phyloP scores from a whole-genome alignment of 1,140 invertebrate species.

The Doryteuthis pealeii region DNA sequence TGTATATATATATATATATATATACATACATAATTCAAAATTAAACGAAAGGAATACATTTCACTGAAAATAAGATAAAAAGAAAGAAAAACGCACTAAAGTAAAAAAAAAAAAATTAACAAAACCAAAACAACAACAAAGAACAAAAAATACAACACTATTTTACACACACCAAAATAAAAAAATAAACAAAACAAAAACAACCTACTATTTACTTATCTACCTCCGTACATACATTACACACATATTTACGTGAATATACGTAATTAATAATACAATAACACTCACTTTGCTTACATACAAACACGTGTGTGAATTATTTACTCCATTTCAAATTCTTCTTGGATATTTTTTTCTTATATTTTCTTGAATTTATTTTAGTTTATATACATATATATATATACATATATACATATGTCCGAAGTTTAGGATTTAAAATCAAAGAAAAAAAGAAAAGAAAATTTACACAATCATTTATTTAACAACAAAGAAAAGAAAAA shows the following conservation, averaged over 20 bases:
- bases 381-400: neutral
- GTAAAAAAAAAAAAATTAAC: too few relatives aligned
- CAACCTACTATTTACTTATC: neutral
- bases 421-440: too few relatives aligned
- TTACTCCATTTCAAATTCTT: too few relatives aligned
- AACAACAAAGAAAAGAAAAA: neutral
- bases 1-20: neutral
- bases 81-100: too few relatives aligned
- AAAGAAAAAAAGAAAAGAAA: neutral
- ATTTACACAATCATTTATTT: neutral
- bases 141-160: too few relatives aligned
- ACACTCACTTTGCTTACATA: neutral
- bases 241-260: neutral
- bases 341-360: too few relatives aligned
- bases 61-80: too few relatives aligned
- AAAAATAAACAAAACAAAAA: too few relatives aligned
- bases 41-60: neutral
- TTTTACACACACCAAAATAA: too few relatives aligned
- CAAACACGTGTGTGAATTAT: neutral
- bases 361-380: neutral
- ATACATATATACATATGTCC: neutral
- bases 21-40: neutral
- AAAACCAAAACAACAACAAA: too few relatives aligned
- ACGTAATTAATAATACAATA: neutral
- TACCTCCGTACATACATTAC: neutral